Evolutionary conservation across 2,888 invertebrate genomes (phyloP), one percentile per base, ranked within the genome.

Genomic region (Rhamphomyia laevipes): DNA sequence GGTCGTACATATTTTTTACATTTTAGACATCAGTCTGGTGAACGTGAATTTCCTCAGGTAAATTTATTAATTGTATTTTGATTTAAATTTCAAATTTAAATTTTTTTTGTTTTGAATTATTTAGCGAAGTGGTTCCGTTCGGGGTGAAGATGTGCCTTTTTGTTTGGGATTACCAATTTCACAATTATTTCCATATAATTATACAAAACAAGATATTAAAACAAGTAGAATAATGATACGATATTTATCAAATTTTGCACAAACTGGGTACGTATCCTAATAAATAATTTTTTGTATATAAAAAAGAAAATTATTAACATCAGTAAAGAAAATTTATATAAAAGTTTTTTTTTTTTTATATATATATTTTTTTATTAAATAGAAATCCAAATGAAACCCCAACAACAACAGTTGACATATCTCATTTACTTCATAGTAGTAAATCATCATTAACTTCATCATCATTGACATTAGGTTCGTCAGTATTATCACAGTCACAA

Each of bases 1-100:
- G 87, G 87, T 43, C 82, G 81, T 46, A 86, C 87, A 33, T 90
- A 84, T 75, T 88, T 92, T 72, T 80, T 91, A 55, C 89, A 92
- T 66, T 92, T 92, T 65, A 82, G 82, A 60, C 87, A 91, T 68
- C 86, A 91, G 57, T 86, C 86, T 7, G 80, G 82, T 59, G 86
- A 89, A 55, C 82, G 86, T 58, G 84, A 84, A 65, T 84, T 81
- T 71, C 82, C 84, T 46, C 82, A 82, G 78, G 84, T 84, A 71
- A 18, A 30, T 10, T 16, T 37, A 16, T 3, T 9, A 16, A n/a
- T n/a, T 10, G 16, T 35, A n/a, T 42, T 46, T 18, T 23, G 9
- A 30, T 33, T 18, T 17, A 3, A n/a, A 35, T 21, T 30, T 13
- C 33, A 33, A 33, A 13, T 33, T 33, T 33, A 33, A 13, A 13